phyloP scores from a whole-genome alignment of 2,113 vertebrate species.

The Solenodon paradoxus region DNA sequence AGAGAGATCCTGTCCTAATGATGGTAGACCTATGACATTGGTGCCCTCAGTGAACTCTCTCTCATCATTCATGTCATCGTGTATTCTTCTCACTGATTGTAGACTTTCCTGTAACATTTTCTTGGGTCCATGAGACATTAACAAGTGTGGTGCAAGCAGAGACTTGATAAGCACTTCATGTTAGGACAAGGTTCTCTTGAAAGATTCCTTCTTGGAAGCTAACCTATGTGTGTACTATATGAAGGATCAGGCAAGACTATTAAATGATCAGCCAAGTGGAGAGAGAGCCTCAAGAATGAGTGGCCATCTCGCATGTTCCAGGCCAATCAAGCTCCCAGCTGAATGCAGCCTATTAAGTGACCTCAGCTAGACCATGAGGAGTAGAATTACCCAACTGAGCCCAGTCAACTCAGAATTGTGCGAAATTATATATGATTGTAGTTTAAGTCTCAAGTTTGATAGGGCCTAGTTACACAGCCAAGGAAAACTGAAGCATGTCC shows the following conservation, averaged over 20 bases:
- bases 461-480: neutral
- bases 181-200: neutral
- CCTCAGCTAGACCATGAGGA: neutral
- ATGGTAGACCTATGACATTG: neutral
- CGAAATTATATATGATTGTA: neutral
- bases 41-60: neutral
- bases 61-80: neutral
- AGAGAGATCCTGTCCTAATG: neutral
- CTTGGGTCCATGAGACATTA: neutral
- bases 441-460: neutral
- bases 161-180: neutral
- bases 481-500: neutral
- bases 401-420: neutral
- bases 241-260: neutral
- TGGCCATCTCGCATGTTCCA: neutral
- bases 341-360: neutral
- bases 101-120: neutral
- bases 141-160: too few species aligned
- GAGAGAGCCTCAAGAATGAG: neutral
- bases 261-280: neutral
- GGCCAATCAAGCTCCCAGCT: neutral
- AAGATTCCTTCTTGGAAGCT: neutral
- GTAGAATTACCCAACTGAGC: neutral
- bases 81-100: neutral
- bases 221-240: neutral